Conservation (phyloP, 1,140 invertebrate genomes). For the Sinella curviseta region DNA sequence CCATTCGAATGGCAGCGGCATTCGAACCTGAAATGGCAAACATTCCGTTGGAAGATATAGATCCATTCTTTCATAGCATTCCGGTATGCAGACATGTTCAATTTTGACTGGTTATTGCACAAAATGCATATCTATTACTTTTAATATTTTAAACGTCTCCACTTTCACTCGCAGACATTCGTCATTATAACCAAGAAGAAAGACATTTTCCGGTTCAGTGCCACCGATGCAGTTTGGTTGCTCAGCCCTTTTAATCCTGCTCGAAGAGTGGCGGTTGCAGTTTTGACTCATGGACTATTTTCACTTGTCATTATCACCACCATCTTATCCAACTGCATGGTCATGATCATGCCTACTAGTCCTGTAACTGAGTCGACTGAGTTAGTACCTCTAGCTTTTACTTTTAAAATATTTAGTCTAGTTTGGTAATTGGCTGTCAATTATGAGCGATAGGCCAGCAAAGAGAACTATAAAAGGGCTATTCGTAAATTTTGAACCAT, state of each 20-base stretch:
- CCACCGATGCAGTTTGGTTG: constrained; percentile 90
- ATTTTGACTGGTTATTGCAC: background rate
- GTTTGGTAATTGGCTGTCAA: too few species aligned
- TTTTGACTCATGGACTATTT: constrained; percentile 96
- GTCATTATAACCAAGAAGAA: constrained; percentile 97
- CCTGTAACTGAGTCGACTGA: constrained; percentile 92
- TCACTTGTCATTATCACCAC: constrained; percentile 97
- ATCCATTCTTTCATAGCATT: constrained; percentile 82
- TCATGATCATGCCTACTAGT: constrained; percentile 95
- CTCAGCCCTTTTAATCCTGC: constrained; percentile 92
- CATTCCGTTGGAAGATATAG: constrained; percentile 93
- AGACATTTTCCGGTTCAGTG: constrained; percentile 98
- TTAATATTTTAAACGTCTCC: background rate
- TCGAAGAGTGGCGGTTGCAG: constrained; percentile 87
- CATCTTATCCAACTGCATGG: constrained; percentile 95
- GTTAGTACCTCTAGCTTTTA: constrained; percentile 61
- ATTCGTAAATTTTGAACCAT: too few species aligned
- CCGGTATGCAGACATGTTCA: constrained; percentile 2
- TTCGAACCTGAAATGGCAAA: constrained; percentile 88
- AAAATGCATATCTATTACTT: background rate
- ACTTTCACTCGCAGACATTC: constrained; percentile 80
- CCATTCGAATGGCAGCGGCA: constrained; percentile 81
- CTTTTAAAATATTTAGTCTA: background rate
- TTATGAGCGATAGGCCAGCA: too few species aligned
- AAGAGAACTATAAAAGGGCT: too few species aligned